Percentiles rank a stretch among this genome's conserved stretches.
phyloP scores from a whole-genome alignment of 2,888 invertebrate genomes.

The Amiota minor region DNA sequence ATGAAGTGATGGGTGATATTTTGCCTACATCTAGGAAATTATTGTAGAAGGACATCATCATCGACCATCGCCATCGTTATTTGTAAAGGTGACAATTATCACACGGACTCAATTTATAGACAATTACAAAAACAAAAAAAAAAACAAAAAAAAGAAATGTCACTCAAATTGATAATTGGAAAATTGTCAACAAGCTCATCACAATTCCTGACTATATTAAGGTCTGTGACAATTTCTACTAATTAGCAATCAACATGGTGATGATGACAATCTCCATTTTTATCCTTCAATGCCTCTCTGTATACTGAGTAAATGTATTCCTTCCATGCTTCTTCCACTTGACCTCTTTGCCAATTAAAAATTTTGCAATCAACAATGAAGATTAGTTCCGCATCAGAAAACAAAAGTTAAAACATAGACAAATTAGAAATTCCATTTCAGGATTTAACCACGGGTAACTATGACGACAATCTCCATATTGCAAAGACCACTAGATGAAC shows the following conservation, averaged over 20 bases:
- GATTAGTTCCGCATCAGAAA: not conserved
- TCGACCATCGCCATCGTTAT: too few relatives aligned
- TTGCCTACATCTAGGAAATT: too few relatives aligned
- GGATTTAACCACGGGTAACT: not conserved
- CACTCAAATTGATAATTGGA: not conserved
- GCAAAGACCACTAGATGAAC: too few relatives aligned
- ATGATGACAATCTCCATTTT: not conserved
- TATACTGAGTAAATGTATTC: not conserved
- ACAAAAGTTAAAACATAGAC: not conserved
- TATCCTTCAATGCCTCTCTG: not conserved
- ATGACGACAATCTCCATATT: too few relatives aligned
- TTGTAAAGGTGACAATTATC: too few relatives aligned
- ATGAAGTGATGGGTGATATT: too few relatives aligned
- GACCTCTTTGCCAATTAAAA: constrained; percentile 19
- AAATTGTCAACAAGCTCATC: not conserved
- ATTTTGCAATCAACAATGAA: constrained; percentile 24
- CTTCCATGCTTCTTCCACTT: not conserved
- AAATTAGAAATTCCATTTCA: not conserved
- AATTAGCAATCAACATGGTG: not conserved
- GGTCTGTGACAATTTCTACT: not conserved
- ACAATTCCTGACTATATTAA: not conserved
- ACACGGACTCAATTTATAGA: too few relatives aligned
- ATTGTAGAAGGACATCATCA: too few relatives aligned
- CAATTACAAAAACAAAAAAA: too few relatives aligned
- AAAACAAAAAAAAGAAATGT: too few relatives aligned